Evolutionary conservation across 2,113 vertebrate genomes (phyloP), one percentile per base, ranked within the genome.

Genomic region (Periophthalmus modestus): DNA sequence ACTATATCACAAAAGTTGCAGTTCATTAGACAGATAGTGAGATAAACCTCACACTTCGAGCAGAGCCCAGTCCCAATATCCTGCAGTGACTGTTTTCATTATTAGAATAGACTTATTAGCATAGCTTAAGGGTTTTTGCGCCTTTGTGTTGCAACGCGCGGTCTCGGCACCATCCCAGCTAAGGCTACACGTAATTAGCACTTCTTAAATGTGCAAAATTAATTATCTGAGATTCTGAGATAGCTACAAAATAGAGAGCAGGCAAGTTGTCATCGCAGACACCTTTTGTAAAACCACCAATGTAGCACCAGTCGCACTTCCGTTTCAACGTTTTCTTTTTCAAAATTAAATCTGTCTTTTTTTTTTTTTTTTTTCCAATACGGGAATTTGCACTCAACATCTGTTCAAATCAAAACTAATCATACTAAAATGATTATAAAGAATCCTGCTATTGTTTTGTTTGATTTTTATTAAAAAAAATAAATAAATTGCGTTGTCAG

Each of bases 271-370:
- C 80, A 67, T 33, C 36, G 13, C 13, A 12, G 36, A 7, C 14
- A 34, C 46, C 50, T 21, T 71, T 63, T 52, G 36, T 68, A 23
- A 52, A 4, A 48, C 7, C n/a, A 48, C 12, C n/a, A 39, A 7
- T 21, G 18, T 36, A 39, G 34, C 62, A n/a, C 18, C 19, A 14
- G 18, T 19, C 52, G 2, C 1, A 62, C 47, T 75, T 82, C 66
- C 76, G n/a, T 48, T 23, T 16, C 5, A 43, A 1, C 15, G 0
- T 18, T 62, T 19, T 3, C 5, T 36, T 28, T 52, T 77, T 68
- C 74, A 80, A 1, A 77, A 58, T 77, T 50, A 80, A 79, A 68
- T 24, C 18, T 9, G 62, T 43, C 7, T 65, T 43, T 4, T n/a
- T 39, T 65, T 65, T 0, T 12, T 39, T 39, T n/a, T 12, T 55